Evolutionary conservation across 2,113 vertebrate species (phyloP).

Genomic region (Paralichthys olivaceus): DNA sequence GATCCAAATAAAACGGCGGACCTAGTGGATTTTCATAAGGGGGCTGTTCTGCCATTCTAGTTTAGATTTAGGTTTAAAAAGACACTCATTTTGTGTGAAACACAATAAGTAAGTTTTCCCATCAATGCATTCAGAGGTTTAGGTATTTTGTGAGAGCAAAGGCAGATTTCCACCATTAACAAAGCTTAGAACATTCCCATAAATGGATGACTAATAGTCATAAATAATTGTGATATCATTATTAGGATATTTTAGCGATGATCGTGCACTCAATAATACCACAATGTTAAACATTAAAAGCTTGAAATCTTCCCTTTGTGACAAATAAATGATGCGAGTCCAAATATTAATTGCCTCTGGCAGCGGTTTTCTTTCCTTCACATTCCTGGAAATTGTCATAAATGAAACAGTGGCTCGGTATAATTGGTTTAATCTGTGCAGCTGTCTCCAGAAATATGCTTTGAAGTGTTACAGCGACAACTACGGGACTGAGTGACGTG

Average conservation of each 20-base stretch:
- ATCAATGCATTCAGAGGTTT: background rate
- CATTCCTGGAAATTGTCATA: conserved; percentile 3
- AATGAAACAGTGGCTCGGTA: conserved; percentile 23
- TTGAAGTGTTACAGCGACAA: background rate
- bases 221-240: background rate
- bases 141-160: background rate
- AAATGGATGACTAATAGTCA: background rate
- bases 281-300: background rate
- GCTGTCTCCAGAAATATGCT: conserved; percentile 32
- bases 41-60: background rate
- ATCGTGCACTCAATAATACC: background rate
- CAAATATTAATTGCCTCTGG: conserved; percentile 27
- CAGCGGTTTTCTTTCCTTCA: conserved; percentile 11
- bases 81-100: background rate
- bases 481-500: conserved; percentile 26
- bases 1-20: too few relatives aligned
- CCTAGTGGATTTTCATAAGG: too few relatives aligned
- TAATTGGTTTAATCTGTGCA: conserved; percentile 41
- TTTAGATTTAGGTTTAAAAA: background rate
- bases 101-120: background rate
- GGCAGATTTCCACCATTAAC: background rate
- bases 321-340: conserved; percentile 15
- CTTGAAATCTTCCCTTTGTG: conserved; percentile 19
- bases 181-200: conserved; percentile 12
- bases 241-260: background rate